These are phyloP conservation scores for Abscondita cerata DNA, from an alignment of 2,888 invertebrate genomes.

Conservation along the genomic window DNA sequence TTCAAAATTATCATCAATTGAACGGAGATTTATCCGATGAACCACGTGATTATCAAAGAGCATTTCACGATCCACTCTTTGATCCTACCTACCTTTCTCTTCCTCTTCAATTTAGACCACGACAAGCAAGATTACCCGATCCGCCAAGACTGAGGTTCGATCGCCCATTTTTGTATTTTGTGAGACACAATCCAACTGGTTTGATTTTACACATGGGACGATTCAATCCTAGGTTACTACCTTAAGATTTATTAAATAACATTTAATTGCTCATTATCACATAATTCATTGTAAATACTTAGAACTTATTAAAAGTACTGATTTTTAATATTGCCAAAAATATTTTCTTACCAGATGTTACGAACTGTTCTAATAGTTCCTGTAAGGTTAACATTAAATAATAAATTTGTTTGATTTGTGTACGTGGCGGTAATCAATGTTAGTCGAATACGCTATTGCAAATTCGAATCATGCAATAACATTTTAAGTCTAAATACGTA, in stretches of 20 bases:
- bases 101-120: slow-evolving; percentile 72
- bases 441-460: neutral
- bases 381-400: neutral
- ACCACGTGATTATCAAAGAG: slow-evolving; percentile 70
- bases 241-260: slow-evolving; percentile 58
- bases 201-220: slow-evolving; percentile 88
- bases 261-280: neutral
- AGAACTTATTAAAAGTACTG: slow-evolving; percentile 15
- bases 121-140: slow-evolving; percentile 75
- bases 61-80: slow-evolving; percentile 71
- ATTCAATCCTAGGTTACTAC: slow-evolving; percentile 83
- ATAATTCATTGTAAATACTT: neutral
- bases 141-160: slow-evolving; percentile 81
- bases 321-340: slow-evolving; percentile 24
- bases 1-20: slow-evolving; percentile 35
- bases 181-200: slow-evolving; percentile 91
- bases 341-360: neutral
- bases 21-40: slow-evolving; percentile 54
- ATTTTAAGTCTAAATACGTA: slow-evolving; percentile 18
- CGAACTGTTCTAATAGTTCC: neutral
- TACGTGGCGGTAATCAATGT: neutral
- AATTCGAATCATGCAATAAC: neutral
- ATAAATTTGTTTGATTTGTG: neutral
- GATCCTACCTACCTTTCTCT: slow-evolving; percentile 63
- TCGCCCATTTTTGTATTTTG: slow-evolving; percentile 87